Evolutionary conservation across 2,113 vertebrate species (phyloP).

Genomic region (Campylomormyrus numenius): DNA sequence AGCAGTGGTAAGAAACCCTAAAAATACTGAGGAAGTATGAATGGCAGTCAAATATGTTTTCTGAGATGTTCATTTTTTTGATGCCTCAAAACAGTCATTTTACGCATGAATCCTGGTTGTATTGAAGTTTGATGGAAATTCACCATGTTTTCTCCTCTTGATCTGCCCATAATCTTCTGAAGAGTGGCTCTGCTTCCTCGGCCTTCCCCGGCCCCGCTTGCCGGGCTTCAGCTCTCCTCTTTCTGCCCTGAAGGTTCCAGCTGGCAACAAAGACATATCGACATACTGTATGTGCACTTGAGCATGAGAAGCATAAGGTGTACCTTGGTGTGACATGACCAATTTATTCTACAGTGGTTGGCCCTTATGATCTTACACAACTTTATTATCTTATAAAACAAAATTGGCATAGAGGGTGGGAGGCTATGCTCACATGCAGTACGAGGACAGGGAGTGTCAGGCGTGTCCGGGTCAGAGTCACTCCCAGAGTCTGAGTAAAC

Average conservation of each 20-base stretch:
- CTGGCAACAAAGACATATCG: conserved; percentile 36
- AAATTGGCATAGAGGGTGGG: background rate
- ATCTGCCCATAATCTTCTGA: conserved; percentile 59
- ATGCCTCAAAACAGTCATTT: background rate
- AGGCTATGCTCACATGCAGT: conserved; percentile 41
- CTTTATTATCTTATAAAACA: background rate
- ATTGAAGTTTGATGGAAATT: conserved; percentile 26
- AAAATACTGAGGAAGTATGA: background rate
- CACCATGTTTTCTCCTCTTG: conserved; percentile 84
- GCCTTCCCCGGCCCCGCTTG: conserved; percentile 82
- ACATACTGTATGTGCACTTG: background rate
- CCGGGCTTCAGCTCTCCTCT: conserved; percentile 60
- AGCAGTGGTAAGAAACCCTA: background rate
- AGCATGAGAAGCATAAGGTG: background rate
- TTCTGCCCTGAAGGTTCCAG: conserved; percentile 53
- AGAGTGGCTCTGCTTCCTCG: conserved; percentile 72
- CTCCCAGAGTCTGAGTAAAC: conserved; percentile 79
- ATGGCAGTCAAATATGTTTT: background rate
- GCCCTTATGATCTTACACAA: background rate
- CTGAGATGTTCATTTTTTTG: background rate
- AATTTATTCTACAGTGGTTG: background rate
- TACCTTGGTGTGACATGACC: background rate
- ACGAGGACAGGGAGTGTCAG: conserved; percentile 48
- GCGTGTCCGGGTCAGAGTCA: conserved; percentile 76
- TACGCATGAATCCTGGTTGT: background rate